Evolutionary conservation across 2,888 invertebrate genomes (phyloP).

Genomic region (Thecocarcelia acutangulata): DNA sequence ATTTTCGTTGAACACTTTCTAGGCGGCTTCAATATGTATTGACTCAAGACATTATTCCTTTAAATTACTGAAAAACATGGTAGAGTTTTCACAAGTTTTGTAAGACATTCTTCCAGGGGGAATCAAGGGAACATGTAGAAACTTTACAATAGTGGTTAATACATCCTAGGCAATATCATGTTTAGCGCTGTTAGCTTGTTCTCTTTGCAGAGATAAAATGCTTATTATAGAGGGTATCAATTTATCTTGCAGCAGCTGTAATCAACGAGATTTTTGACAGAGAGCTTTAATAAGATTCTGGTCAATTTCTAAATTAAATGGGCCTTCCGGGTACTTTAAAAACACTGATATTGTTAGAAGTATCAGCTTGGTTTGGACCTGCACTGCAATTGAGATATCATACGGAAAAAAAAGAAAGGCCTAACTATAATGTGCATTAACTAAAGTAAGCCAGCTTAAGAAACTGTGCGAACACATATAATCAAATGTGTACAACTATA

Average conservation of each 20-base stretch:
- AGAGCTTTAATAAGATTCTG: constrained; percentile 86
- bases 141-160: constrained; percentile 85
- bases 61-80: constrained; percentile 84
- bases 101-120: constrained; percentile 85
- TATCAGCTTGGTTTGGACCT: constrained; percentile 84
- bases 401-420: constrained; percentile 80
- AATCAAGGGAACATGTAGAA: constrained; percentile 84
- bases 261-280: constrained; percentile 84
- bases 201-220: constrained; percentile 81
- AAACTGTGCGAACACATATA: too few species aligned
- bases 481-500: too few species aligned
- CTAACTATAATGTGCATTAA: too few species aligned
- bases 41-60: constrained; percentile 79
- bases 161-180: constrained; percentile 85
- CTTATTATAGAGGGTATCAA: constrained; percentile 85
- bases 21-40: constrained; percentile 69
- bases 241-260: constrained; percentile 84
- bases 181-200: constrained; percentile 78
- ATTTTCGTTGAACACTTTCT: not conserved
- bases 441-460: constrained; percentile 62
- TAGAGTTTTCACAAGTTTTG: constrained; percentile 86
- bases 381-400: constrained; percentile 85
- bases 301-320: constrained; percentile 84
- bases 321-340: constrained; percentile 86
- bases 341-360: constrained; percentile 86